phyloP scores from a whole-genome alignment of 2,888 invertebrate species.

The Ctenicera cuprea region DNA sequence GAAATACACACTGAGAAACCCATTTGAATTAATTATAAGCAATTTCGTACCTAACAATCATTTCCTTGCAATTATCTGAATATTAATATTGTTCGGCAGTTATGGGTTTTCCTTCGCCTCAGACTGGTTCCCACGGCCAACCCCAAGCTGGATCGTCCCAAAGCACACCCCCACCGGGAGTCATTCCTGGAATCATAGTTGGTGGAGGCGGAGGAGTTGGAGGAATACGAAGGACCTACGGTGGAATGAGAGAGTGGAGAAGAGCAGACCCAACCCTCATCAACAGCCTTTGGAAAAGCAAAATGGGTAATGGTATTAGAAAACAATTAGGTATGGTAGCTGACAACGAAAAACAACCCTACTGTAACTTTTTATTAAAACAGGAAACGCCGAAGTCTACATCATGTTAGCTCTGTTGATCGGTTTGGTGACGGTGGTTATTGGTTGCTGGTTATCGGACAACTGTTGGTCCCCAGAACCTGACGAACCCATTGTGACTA shows the following conservation, averaged over 20 bases:
- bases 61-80: background rate
- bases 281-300: conserved; percentile 84
- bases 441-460: conserved; percentile 86
- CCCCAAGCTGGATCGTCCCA: conserved; percentile 70
- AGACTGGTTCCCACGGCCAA: conserved; percentile 76
- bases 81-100: conserved; percentile 61
- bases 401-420: conserved; percentile 84
- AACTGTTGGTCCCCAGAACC: conserved; percentile 88
- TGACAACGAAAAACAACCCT: conserved; percentile 3
- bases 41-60: conserved; percentile 6
- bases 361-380: no score
- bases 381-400: conserved; percentile 85
- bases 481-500: conserved; percentile 77
- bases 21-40: conserved; percentile 14
- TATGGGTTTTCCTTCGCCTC: conserved; percentile 73
- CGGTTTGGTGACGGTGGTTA: conserved; percentile 83
- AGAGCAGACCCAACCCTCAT: conserved; percentile 83
- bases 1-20: background rate
- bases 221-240: conserved; percentile 75
- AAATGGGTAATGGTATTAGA: conserved; percentile 82
- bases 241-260: conserved; percentile 83
- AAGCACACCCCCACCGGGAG: conserved; percentile 74
- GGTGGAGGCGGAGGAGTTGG: conserved; percentile 73
- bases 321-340: conserved; percentile 79
- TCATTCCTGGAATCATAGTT: conserved; percentile 74